Percentiles rank a stretch among this genome's conserved stretches.
phyloP scores from a whole-genome alignment of 2,113 vertebrate genomes.

The Clarias batrachus region DNA sequence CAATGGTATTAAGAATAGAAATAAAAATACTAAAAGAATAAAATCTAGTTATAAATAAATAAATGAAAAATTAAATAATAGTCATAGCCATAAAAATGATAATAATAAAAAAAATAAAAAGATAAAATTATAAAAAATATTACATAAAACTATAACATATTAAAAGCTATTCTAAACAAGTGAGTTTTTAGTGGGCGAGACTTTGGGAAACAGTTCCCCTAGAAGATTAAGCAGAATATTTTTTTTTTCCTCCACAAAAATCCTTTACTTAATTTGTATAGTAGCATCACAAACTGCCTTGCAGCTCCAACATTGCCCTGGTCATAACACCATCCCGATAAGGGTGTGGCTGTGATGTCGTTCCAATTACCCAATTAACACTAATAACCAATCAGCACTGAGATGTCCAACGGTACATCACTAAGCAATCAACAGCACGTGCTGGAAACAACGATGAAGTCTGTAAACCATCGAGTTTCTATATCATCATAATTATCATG shows the following conservation, averaged over 20 bases:
- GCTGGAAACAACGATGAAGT: background rate
- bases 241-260: background rate
- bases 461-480: background rate
- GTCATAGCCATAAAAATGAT: too few species aligned
- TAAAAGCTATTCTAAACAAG: too few species aligned
- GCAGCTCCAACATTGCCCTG: background rate
- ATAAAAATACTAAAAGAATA: too few species aligned
- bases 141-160: too few species aligned
- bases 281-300: background rate
- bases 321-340: background rate
- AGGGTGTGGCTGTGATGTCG: background rate
- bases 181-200: too few species aligned
- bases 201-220: too few species aligned
- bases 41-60: too few species aligned
- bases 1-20: too few species aligned
- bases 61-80: too few species aligned
- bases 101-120: too few species aligned
- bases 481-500: background rate
- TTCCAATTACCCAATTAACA: background rate
- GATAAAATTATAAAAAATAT: too few species aligned
- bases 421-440: background rate
- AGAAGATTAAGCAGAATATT: background rate
- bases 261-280: background rate
- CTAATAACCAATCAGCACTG: background rate
- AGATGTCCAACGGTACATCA: background rate